phyloP scores from a whole-genome alignment of 2,888 invertebrate species.

The Xylophagus ater region DNA sequence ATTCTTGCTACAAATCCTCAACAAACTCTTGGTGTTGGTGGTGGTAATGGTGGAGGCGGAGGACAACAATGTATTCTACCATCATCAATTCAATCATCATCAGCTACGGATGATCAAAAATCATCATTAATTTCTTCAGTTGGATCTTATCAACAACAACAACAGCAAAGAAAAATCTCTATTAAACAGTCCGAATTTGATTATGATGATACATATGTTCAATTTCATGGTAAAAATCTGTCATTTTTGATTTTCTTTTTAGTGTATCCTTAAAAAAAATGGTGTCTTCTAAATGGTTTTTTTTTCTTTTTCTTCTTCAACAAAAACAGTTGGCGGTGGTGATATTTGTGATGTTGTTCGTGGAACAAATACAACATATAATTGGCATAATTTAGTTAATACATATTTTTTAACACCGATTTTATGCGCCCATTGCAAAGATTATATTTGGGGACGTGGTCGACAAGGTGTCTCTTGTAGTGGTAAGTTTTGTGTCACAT shows the following conservation, averaged over 20 bases:
- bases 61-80: background rate
- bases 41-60: background rate
- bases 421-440: constrained; percentile 17
- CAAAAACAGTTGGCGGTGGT: too few species aligned
- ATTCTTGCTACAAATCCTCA: background rate
- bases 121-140: background rate
- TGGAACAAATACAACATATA: constrained; percentile 2
- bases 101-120: background rate
- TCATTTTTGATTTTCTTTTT: too few species aligned
- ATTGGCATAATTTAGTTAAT: constrained; percentile 13
- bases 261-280: too few species aligned
- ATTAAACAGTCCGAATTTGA: background rate
- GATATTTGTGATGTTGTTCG: constrained; percentile 4
- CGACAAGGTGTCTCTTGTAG: constrained; percentile 15
- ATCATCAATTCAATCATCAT: background rate
- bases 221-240: constrained; percentile 11
- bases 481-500: constrained; percentile 6
- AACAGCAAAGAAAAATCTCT: background rate
- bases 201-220: constrained; percentile 12
- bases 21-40: background rate
- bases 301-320: background rate
- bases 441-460: constrained; percentile 18
- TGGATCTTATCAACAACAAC: background rate
- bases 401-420: constrained; percentile 16
- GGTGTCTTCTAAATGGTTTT: background rate